Conservation (phyloP, 2,797 vertebrate genomes). For the Falco rusticolus region DNA sequence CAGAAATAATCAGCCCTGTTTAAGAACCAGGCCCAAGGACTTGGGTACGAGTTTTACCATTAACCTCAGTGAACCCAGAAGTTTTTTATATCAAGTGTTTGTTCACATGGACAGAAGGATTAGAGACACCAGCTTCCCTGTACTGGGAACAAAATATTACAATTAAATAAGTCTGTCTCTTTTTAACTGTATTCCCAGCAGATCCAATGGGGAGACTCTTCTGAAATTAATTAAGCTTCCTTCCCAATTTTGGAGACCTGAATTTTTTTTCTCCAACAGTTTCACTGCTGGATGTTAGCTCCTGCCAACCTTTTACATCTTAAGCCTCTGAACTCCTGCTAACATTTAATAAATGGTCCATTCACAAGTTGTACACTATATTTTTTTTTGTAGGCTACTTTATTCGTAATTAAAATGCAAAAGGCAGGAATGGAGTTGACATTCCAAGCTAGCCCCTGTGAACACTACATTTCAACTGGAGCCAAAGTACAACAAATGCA, state of each 20-base stretch:
- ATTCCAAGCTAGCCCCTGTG: constrained; percentile 9
- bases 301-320: not conserved
- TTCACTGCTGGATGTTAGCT: not conserved
- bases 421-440: constrained; percentile 37
- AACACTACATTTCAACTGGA: not conserved
- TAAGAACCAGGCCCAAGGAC: not conserved
- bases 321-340: not conserved
- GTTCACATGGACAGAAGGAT: not conserved
- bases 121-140: not conserved
- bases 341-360: not conserved
- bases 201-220: not conserved
- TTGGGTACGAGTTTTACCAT: not conserved
- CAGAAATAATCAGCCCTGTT: not conserved
- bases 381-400: constrained; percentile 16
- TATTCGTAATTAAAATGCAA: constrained; percentile 62
- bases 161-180: not conserved
- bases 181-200: not conserved
- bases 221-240: not conserved
- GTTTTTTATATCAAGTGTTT: not conserved
- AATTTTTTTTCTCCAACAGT: not conserved
- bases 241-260: not conserved
- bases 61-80: not conserved
- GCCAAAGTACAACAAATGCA: constrained; percentile 23
- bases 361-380: not conserved
- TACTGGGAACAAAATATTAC: not conserved